Percentiles rank a stretch among this genome's conserved stretches.
Evolutionary conservation across 2,113 vertebrate genomes (phyloP).

Genomic region (Calidris pygmaea): DNA sequence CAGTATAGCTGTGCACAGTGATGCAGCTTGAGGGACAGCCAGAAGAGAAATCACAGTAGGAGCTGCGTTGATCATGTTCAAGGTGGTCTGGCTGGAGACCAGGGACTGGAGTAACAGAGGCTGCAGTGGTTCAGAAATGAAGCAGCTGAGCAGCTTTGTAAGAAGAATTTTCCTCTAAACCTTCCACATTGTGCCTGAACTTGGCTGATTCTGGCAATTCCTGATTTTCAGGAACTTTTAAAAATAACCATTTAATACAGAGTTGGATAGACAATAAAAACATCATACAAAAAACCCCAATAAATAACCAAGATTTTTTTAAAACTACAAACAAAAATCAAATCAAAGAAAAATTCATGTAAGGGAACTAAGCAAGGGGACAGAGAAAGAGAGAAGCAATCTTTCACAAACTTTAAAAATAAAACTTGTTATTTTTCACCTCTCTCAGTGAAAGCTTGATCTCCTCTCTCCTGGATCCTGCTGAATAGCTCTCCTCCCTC

Average conservation of each 20-base stretch:
- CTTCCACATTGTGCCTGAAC: neutral
- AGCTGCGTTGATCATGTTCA: neutral
- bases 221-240: neutral
- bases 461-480: slow-evolving; percentile 94
- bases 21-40: neutral
- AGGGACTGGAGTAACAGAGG: neutral
- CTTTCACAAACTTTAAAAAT: neutral
- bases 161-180: neutral
- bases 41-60: neutral
- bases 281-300: neutral
- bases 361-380: neutral
- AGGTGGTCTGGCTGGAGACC: slow-evolving; percentile 10
- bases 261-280: neutral
- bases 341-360: neutral
- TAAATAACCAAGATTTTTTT: neutral
- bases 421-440: slow-evolving; percentile 73
- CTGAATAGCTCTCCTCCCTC: slow-evolving; percentile 97
- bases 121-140: neutral
- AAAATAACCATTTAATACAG: neutral
- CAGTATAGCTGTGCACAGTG: neutral
- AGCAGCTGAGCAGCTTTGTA: neutral
- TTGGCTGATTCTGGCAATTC: neutral
- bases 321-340: neutral
- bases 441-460: slow-evolving; percentile 98
- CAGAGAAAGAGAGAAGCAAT: neutral